Conservation (phyloP, 1,140 invertebrate species). For the Nautilus pompilius region DNA sequence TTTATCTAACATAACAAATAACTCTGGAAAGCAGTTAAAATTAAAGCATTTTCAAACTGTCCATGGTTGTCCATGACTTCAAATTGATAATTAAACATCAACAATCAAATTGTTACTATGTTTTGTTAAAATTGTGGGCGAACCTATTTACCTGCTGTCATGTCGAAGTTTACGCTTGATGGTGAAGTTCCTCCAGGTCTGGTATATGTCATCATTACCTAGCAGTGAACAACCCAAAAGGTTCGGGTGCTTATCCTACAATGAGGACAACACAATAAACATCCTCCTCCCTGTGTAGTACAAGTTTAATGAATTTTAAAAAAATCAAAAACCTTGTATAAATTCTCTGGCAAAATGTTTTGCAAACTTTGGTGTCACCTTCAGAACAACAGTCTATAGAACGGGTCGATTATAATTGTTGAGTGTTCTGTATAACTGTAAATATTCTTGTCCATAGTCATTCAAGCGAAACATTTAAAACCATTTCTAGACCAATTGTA, state of each 20-base stretch:
- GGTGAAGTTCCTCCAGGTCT: conserved; percentile 16
- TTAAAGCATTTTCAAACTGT: neutral
- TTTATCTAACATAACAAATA: neutral
- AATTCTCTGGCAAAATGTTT: no score
- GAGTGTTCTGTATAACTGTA: no score
- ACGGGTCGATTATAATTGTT: no score
- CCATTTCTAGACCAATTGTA: no score
- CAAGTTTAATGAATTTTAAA: no score
- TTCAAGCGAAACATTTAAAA: no score
- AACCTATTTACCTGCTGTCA: neutral
- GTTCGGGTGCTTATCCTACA: conserved; percentile 13
- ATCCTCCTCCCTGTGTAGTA: no score
- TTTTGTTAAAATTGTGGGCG: neutral
- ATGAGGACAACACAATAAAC: neutral
- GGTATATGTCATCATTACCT: conserved; percentile 34
- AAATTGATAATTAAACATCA: neutral
- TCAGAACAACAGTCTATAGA: no score
- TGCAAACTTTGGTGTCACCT: no score
- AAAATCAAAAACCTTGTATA: no score
- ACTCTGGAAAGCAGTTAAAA: neutral
- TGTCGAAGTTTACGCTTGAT: conserved; percentile 3
- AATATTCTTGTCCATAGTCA: no score
- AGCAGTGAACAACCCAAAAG: conserved; percentile 24
- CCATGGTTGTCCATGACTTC: neutral
- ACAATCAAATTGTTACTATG: neutral